Base-by-base conservation (phyloP, 2,113 vertebrate genomes). In the Calyptommatus sinebrachiatus region DNA sequence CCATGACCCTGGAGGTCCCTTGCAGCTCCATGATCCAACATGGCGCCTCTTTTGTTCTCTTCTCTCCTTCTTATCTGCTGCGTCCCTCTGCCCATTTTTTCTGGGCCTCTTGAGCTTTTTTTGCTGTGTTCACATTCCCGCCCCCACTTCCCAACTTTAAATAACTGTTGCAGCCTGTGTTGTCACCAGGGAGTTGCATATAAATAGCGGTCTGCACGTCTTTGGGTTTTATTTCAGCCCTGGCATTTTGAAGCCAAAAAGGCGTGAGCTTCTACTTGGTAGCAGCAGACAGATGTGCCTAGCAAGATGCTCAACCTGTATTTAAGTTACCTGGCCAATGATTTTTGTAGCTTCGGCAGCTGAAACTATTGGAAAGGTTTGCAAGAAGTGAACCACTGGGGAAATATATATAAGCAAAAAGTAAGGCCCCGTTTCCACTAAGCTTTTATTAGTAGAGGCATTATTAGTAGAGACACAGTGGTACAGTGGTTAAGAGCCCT, bases 141-240 rank as follows among this genome's bases (percentile, higher is more conserved):
- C 78, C 82, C 87, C 86, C 7, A 57, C 53, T 18, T 18, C 53
- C 65, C 35, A 1, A 66, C 90, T 78, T 77, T 86, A 85, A 91
- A 91, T 84, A 93, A 83, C 69, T 24, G 21, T 81, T 81, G 0
- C 31, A 68, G 50, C 72, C 73, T 74, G 62, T 76, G 35, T 41
- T 50, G 48, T 50, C 88, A 86, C 82, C 60, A 1, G 70, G 78
- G 88, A 91, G 50, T 71, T 78, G 73, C 80, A 75, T 81, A 85
- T 86, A 88, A 90, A 90, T 75, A 81, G 14, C 75, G 60, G n/a
- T 84, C 71, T 77, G 75, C 84, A 75, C 84, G 89, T 85, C 92
- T 84, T 73, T 76, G 82, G 0, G 80, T 90, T 88, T 89, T 41
- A 41, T 78, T 74, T 61, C 85, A 63, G 84, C 75, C 63, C 0